Evolutionary conservation across 2,888 invertebrate genomes (phyloP), one percentile per base, ranked within the genome.

Genomic region (Steinernema scapterisci): DNA sequence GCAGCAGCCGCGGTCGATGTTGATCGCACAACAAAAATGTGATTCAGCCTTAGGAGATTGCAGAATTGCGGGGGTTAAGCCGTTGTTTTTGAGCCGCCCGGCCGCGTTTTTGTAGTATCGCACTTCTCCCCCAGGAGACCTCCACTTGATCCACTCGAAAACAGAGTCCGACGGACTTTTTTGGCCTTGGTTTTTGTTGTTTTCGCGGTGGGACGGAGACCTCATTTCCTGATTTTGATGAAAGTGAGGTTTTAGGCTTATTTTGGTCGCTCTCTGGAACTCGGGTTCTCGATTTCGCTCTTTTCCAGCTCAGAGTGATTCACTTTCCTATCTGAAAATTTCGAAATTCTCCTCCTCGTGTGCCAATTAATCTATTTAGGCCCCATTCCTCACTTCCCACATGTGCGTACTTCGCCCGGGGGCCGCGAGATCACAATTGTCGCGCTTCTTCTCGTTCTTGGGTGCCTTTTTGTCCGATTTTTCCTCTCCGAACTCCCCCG

Each of bases 101-200:
- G 38, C n/a, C n/a, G 44, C 71, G 71, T 71, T 71, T 71, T 71
- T 43, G 16, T 11, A n/a, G n/a, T 23, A 43, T 71, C 46, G 71
- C 71, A 71, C 71, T 71, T 43, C 43, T 27, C 31, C 43, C 0
- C 70, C 25, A 9, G 23, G 25, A 19, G 25, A 38, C 31, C n/a
- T n/a, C n/a, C n/a, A n/a, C n/a, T n/a, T n/a, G n/a, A n/a, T n/a
- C n/a, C n/a, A n/a, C 3, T 38, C 38, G 38, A 38, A 38, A 38
- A 38, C 38, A 38, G 38, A 38, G 38, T 38, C 38, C 38, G 38
- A 38, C 9, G 38, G 38, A 27, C 27, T 19, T 70, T 43, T 70
- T 21, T 23, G 25, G 19, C 23, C n/a, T 21, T 70, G 70, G 27
- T 70, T 70, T 56, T 70, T 70, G 70, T 70, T 31, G 38, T 38